Percentiles rank a stretch among this genome's conserved stretches.
phyloP scores from a whole-genome alignment of 1,140 invertebrate species.

The Drosophila bifasciata region DNA sequence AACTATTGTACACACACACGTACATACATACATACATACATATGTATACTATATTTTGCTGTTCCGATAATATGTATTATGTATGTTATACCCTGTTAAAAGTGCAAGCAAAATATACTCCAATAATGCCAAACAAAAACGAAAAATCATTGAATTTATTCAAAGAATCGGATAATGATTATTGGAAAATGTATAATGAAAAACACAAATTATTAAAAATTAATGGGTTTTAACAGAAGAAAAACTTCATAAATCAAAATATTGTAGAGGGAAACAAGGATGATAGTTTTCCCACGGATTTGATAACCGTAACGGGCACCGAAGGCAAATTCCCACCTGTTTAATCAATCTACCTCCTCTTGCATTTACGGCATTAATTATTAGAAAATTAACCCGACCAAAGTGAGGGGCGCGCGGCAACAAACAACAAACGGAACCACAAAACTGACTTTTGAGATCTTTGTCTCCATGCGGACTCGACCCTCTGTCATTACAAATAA shows the following conservation, averaged over 20 bases:
- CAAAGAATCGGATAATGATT: conserved; percentile 30
- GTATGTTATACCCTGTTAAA: conserved; percentile 57
- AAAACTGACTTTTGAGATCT: too few relatives aligned
- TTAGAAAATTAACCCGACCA: conserved; percentile 66
- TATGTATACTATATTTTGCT: conserved; percentile 16
- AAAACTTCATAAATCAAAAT: conserved; percentile 30
- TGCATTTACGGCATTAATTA: conserved; percentile 67
- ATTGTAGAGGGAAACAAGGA: conserved; percentile 70
- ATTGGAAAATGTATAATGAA: conserved; percentile 49
- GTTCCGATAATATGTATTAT: conserved; percentile 48
- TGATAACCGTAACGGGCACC: conserved; percentile 66
- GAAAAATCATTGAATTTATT: conserved; percentile 49
- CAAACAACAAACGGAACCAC: too few relatives aligned
- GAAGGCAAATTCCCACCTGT: conserved; percentile 70
- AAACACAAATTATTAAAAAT: conserved; percentile 70
- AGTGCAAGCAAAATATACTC: conserved; percentile 55
- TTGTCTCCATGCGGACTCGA: too few relatives aligned
- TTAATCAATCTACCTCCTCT: conserved; percentile 57
- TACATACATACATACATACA: not conserved
- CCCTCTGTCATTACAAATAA: too few relatives aligned
- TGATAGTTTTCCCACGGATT: conserved; percentile 73
- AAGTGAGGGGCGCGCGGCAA: conserved; percentile 59
- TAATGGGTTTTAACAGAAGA: conserved; percentile 74
- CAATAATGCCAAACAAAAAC: conserved; percentile 59
- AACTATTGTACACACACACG: conserved; percentile 11